A percentile compares a stretch with the other conserved stretches of the same genome.
phyloP scores from a whole-genome alignment of 2,113 vertebrate species.

The Pseudonaja textilis region DNA sequence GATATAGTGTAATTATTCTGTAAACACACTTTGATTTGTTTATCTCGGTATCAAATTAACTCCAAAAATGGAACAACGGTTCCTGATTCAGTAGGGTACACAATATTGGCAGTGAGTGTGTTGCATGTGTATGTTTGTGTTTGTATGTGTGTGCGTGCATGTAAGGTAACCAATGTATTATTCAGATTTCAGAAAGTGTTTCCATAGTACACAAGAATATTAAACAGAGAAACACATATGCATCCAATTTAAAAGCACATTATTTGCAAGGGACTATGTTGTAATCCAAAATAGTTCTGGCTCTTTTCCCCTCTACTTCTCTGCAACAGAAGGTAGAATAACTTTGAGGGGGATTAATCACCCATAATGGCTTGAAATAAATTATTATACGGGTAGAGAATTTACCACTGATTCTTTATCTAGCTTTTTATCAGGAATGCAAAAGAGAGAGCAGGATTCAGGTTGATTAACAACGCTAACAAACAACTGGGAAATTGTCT shows the following conservation, averaged over 20 bases:
- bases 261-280: slow-evolving; percentile 59
- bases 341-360: slow-evolving; percentile 52
- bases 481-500: slow-evolving; percentile 22
- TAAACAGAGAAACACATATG: slow-evolving; percentile 61
- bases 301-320: slow-evolving; percentile 46
- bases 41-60: slow-evolving; percentile 79
- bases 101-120: slow-evolving; percentile 52
- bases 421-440: background rate
- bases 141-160: background rate
- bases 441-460: slow-evolving; percentile 27
- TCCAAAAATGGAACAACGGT: slow-evolving; percentile 71
- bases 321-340: slow-evolving; percentile 44
- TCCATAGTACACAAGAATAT: slow-evolving; percentile 39
- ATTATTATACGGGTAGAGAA: slow-evolving; percentile 38
- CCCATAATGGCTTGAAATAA: slow-evolving; percentile 46
- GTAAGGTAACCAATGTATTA: slow-evolving; percentile 51
- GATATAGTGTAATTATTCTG: slow-evolving; percentile 76
- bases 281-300: slow-evolving; percentile 38
- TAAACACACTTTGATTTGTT: slow-evolving; percentile 82
- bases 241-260: slow-evolving; percentile 68
- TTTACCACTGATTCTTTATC: background rate
- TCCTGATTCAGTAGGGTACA: slow-evolving; percentile 66
- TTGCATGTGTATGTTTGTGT: slow-evolving; percentile 8
- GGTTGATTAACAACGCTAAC: background rate
- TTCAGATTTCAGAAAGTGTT: slow-evolving; percentile 60